These are phyloP conservation scores for Sebastes reedi DNA, from an alignment of 2,797 vertebrate species.

Conservation along the genomic window DNA sequence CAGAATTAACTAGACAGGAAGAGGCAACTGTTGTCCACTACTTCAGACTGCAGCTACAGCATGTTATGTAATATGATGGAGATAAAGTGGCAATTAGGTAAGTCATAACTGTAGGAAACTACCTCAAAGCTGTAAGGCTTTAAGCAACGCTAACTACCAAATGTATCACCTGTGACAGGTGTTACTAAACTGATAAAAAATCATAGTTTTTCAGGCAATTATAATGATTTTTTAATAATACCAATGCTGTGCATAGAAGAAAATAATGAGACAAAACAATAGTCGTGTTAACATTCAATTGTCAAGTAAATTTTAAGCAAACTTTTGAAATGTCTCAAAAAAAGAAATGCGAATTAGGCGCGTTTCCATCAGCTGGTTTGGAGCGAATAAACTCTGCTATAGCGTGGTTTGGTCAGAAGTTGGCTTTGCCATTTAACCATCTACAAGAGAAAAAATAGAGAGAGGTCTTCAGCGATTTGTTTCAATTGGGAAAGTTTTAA, in stretches of 20 bases:
- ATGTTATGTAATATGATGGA: neutral
- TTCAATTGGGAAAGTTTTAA: too few relatives aligned
- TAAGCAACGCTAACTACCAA: neutral
- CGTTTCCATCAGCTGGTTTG: too few relatives aligned
- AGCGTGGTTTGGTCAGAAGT: rapidly evolving
- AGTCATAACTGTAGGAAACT: neutral
- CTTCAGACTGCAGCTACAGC: neutral
- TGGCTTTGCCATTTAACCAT: too few relatives aligned
- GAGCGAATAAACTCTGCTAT: too few relatives aligned
- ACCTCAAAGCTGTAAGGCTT: neutral
- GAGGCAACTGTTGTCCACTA: neutral
- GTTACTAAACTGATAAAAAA: neutral
- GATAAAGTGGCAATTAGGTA: neutral
- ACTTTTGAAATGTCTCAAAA: too few relatives aligned
- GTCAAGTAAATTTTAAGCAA: too few relatives aligned
- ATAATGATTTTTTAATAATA: neutral
- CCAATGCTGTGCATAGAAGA: neutral
- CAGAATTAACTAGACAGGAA: neutral
- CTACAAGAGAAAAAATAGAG: too few relatives aligned
- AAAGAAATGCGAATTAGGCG: too few relatives aligned
- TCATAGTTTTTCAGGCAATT: neutral
- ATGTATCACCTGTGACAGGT: neutral
- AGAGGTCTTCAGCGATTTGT: too few relatives aligned
- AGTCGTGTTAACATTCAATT: too few relatives aligned
- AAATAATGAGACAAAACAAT: neutral